Percentiles rank a stretch among this genome's conserved stretches.
Evolutionary conservation across 2,113 vertebrate genomes (phyloP).

Genomic region (Pipra filicauda): DNA sequence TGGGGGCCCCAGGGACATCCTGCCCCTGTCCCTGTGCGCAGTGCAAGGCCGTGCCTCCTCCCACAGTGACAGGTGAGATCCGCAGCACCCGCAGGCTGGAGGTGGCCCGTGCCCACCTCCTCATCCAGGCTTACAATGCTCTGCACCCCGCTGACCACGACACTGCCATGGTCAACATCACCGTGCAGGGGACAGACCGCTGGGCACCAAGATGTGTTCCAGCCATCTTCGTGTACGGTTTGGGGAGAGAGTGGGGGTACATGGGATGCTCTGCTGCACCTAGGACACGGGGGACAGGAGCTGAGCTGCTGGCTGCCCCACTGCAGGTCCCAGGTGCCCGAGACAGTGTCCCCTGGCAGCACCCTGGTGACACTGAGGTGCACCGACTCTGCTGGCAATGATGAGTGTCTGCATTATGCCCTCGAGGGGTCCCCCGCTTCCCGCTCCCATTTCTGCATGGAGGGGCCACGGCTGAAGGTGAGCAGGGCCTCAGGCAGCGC

Average conservation of each 20-base stretch:
- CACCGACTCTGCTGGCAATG: neutral
- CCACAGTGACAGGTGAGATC: slow-evolving; percentile 63
- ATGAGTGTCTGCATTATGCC: slow-evolving; percentile 34
- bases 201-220: slow-evolving; percentile 63
- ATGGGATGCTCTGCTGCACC: neutral
- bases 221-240: slow-evolving; percentile 58
- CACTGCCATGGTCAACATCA: slow-evolving; percentile 28
- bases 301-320: neutral
- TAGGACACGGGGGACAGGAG: rapidly evolving
- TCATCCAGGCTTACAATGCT: slow-evolving; percentile 58
- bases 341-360: slow-evolving; percentile 21
- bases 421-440: neutral
- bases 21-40: rapidly evolving
- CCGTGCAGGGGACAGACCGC: neutral
- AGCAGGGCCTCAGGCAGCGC: rapidly evolving
- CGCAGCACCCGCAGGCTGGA: slow-evolving; percentile 43
- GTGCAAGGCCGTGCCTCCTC: rapidly evolving
- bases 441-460: slow-evolving; percentile 47
- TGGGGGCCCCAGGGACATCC: rapidly evolving
- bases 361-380: slow-evolving; percentile 61
- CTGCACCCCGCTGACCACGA: neutral
- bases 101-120: neutral
- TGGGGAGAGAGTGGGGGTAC: rapidly evolving
- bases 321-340: slow-evolving; percentile 60
- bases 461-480: slow-evolving; percentile 59